Evolutionary conservation across 2,888 invertebrate genomes (phyloP).

Genomic region (Rutpela maculata): DNA sequence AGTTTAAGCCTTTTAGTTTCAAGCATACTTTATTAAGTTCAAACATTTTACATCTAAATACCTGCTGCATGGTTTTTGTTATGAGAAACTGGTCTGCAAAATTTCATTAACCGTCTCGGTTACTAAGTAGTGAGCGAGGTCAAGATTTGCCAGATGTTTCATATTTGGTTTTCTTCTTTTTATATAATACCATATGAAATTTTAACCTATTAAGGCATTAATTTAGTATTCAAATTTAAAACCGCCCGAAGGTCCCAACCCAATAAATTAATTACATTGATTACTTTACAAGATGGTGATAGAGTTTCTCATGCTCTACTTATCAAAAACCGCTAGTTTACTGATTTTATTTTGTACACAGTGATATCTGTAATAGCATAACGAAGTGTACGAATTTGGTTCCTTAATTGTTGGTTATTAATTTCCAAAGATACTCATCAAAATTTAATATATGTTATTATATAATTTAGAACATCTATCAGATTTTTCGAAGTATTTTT

Average conservation of each 20-base stretch:
- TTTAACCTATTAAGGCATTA: slow-evolving; percentile 26
- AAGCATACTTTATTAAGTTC: too few species aligned
- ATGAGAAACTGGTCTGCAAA: too few species aligned
- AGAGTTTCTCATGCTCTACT: slow-evolving; percentile 21
- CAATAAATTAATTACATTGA: slow-evolving; percentile 11
- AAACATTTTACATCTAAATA: too few species aligned
- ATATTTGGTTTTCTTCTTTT: neutral
- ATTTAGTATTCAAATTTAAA: slow-evolving; percentile 23
- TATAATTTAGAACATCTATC: too few species aligned
- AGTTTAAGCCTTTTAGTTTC: too few species aligned
- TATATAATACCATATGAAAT: neutral
- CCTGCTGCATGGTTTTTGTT: too few species aligned
- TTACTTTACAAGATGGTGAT: neutral
- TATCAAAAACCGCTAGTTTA: slow-evolving; percentile 25
- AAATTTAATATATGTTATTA: too few species aligned
- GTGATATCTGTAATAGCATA: too few species aligned
- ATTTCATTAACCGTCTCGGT: neutral
- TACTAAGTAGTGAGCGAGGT: neutral
- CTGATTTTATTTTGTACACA: neutral
- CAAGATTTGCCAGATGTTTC: neutral
- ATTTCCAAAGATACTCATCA: too few species aligned
- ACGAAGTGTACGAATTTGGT: too few species aligned
- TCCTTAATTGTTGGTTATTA: too few species aligned
- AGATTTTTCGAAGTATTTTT: too few species aligned
- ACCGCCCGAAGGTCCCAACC: slow-evolving; percentile 26